These are phyloP conservation scores for Spisula subtruncata DNA, from an alignment of 2,888 invertebrate species.

Conservation along the genomic window DNA sequence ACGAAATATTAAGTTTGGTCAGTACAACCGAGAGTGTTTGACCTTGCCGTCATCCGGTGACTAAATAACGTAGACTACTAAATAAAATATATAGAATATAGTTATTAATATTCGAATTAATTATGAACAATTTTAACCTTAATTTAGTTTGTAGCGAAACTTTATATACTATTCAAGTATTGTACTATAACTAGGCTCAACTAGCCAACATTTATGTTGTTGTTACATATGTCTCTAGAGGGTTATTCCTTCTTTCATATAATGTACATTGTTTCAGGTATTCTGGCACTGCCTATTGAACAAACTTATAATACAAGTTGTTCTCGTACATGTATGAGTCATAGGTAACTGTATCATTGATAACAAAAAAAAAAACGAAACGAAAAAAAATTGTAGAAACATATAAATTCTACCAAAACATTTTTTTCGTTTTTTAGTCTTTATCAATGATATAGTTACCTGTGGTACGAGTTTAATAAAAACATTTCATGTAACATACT, in stretches of 20 bases:
- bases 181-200: neutral
- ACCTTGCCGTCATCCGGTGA: neutral
- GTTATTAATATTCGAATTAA: neutral
- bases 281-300: slow-evolving; percentile 6
- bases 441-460: no score
- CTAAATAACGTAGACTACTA: neutral
- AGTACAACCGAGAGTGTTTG: no score
- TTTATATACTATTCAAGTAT: neutral
- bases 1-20: no score
- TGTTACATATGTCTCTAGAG: neutral
- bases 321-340: neutral
- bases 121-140: neutral
- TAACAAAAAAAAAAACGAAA: no score
- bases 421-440: no score
- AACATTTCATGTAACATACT: no score
- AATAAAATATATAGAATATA: no score
- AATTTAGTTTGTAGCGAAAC: slow-evolving; percentile 5
- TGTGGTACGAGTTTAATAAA: no score
- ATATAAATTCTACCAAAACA: no score
- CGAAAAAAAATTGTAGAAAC: no score
- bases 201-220: neutral
- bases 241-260: neutral
- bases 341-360: neutral
- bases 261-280: neutral
- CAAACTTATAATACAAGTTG: no score